A percentile compares a stretch with the other conserved stretches of the same genome.
Conservation (phyloP, 2,888 invertebrate genomes). For the Apamea anceps region DNA sequence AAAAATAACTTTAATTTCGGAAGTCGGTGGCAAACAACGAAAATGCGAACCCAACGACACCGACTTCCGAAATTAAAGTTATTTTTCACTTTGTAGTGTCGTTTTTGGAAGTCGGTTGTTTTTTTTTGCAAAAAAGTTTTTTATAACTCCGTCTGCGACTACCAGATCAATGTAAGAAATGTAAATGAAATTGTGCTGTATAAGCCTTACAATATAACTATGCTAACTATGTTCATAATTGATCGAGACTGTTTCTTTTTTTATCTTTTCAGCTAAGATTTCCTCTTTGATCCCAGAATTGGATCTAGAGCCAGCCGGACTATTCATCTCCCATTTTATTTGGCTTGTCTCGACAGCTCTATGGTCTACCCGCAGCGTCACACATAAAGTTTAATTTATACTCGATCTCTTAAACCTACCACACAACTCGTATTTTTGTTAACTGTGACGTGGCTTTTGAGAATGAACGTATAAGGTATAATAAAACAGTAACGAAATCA, state of each 20-base stretch:
- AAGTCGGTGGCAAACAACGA: too few relatives aligned
- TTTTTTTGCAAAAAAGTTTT: too few relatives aligned
- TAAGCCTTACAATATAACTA: background rate
- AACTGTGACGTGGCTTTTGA: background rate
- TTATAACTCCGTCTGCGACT: background rate
- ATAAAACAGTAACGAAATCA: background rate
- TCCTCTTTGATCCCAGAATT: background rate
- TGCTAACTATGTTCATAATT: background rate
- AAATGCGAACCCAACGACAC: too few relatives aligned
- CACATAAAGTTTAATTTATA: background rate
- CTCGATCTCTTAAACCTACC: background rate
- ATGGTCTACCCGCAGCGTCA: background rate
- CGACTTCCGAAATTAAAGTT: too few relatives aligned
- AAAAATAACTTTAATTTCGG: too few relatives aligned
- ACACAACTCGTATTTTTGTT: background rate
- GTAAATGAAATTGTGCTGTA: background rate
- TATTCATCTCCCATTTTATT: slow-evolving; percentile 1
- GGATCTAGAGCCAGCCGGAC: background rate
- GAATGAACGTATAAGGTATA: background rate
- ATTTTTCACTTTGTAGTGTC: too few relatives aligned
- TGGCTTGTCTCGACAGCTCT: too few relatives aligned
- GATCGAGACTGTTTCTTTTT: background rate
- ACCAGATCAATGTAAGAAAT: background rate
- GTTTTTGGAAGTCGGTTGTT: too few relatives aligned
- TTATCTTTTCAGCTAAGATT: background rate